Evolutionary conservation across 2,888 invertebrate species (phyloP), one percentile per base, ranked within the genome.

Genomic region (Pseudolycoriella hygida): DNA sequence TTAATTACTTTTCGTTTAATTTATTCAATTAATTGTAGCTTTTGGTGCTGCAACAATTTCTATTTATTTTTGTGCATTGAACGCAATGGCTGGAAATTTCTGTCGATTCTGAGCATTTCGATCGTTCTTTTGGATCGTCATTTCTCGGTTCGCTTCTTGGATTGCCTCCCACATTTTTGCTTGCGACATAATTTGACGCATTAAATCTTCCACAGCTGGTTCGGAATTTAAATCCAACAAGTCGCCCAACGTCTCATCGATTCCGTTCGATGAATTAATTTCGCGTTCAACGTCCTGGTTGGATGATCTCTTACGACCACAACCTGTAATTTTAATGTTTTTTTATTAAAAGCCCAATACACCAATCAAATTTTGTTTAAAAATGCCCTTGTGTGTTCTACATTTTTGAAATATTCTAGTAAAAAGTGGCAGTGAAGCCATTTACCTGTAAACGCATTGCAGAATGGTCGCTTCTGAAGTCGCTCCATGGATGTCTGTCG

Each of bases 381-480:
- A n/a, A n/a, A n/a, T n/a, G n/a, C n/a, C n/a, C n/a, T n/a, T n/a
- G n/a, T n/a, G n/a, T n/a, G n/a, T n/a, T n/a, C n/a, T n/a, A n/a
- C n/a, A n/a, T n/a, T n/a, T n/a, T n/a, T n/a, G n/a, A n/a, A n/a
- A n/a, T n/a, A n/a, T n/a, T n/a, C n/a, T n/a, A n/a, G n/a, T n/a
- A n/a, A n/a, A n/a, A n/a, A n/a, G n/a, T 14, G 34, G 5, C 34
- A 12, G 12, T 12, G 15, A 14, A 34, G 5, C 12, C 11, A 12
- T 34, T 37, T 41, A 86, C 87, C 88, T 53, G 86, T 87, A 54
- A 88, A 88, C 1, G 87, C 86, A 56, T 88, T 88, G 66, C 88
- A 88, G 62, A 88, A 88, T 0, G 88, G 88, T 56, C 86, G 69
- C 55, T 87, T 87, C 55, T 76, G 76, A 19, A 73, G 77, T 34